phyloP scores from a whole-genome alignment of 2,113 vertebrate species.

The Oryzias woworae region DNA sequence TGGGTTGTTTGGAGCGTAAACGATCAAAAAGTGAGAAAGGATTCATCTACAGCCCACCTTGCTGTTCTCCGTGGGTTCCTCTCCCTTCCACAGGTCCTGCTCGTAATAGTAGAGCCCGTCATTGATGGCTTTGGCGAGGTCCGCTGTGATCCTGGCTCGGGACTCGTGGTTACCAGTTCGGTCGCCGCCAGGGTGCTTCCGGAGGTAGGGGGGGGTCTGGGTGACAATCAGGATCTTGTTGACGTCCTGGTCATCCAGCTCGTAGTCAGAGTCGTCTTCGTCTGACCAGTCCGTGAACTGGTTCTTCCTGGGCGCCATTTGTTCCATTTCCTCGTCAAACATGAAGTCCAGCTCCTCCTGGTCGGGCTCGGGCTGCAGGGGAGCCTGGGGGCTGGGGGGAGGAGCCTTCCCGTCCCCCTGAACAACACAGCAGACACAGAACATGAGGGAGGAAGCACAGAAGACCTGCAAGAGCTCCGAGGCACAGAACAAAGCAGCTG shows the following conservation, averaged over 20 bases:
- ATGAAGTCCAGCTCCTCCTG: slow-evolving; percentile 92
- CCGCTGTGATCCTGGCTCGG: slow-evolving; percentile 88
- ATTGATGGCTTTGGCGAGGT: slow-evolving; percentile 95
- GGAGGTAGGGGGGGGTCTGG: slow-evolving; percentile 91
- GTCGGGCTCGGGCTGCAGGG: slow-evolving; percentile 61
- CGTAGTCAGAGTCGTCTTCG: slow-evolving; percentile 94
- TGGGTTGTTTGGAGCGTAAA: too few relatives aligned
- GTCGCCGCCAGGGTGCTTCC: slow-evolving; percentile 91
- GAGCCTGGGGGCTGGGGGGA: slow-evolving; percentile 16
- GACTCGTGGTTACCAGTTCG: slow-evolving; percentile 94
- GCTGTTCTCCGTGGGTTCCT: slow-evolving; percentile 80
- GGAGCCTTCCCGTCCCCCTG: slow-evolving; percentile 70
- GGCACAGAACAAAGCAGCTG: too few relatives aligned
- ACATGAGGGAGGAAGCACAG: not conserved
- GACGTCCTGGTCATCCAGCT: slow-evolving; percentile 93
- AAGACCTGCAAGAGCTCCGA: not conserved
- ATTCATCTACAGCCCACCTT: slow-evolving; percentile 79
- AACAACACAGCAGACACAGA: slow-evolving; percentile 10
- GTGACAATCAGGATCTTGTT: slow-evolving; percentile 99
- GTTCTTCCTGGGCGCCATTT: slow-evolving; percentile 94
- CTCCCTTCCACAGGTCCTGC: slow-evolving; percentile 91
- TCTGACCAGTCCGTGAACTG: slow-evolving; percentile 96
- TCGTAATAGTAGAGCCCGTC: slow-evolving; percentile 98
- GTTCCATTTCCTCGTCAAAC: slow-evolving; percentile 98
- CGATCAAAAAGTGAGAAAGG: too few relatives aligned